Percentiles rank a stretch among this genome's conserved stretches.
Conservation (phyloP, 2,113 vertebrate genomes). For the Brienomyrus longianalis region DNA sequence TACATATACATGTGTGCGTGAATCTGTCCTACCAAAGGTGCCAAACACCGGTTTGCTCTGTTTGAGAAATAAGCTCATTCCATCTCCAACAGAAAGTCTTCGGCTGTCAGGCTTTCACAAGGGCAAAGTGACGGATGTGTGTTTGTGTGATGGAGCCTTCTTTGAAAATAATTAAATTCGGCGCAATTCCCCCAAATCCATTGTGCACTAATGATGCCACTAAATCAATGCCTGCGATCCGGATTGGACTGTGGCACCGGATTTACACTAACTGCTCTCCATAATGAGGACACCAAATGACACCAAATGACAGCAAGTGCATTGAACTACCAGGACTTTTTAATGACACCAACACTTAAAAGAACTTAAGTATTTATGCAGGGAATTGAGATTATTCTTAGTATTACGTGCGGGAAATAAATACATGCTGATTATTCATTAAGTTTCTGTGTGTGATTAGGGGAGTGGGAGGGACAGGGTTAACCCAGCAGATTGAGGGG, state of each 20-base stretch:
- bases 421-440: not conserved
- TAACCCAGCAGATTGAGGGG: not conserved
- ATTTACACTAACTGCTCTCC: not conserved
- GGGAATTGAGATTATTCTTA: not conserved
- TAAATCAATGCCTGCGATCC: constrained; percentile 13
- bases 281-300: constrained; percentile 10
- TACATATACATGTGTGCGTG: not conserved
- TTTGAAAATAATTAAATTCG: constrained; percentile 20
- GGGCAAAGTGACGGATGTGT: constrained; percentile 15
- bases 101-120: not conserved
- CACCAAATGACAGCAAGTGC: not conserved
- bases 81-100: not conserved
- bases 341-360: not conserved
- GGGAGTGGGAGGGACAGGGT: not conserved
- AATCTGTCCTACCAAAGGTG: not conserved
- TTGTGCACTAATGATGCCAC: constrained; percentile 16
- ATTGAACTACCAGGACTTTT: not conserved
- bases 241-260: not conserved
- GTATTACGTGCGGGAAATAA: not conserved
- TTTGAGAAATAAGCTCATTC: not conserved
- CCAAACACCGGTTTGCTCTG: not conserved
- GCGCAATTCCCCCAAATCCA: constrained; percentile 17
- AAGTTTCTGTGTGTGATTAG: not conserved
- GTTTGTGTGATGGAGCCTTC: not conserved
- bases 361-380: not conserved